Conservation (phyloP, 2,797 vertebrate genomes). For the Buphagus erythrorhynchus region DNA sequence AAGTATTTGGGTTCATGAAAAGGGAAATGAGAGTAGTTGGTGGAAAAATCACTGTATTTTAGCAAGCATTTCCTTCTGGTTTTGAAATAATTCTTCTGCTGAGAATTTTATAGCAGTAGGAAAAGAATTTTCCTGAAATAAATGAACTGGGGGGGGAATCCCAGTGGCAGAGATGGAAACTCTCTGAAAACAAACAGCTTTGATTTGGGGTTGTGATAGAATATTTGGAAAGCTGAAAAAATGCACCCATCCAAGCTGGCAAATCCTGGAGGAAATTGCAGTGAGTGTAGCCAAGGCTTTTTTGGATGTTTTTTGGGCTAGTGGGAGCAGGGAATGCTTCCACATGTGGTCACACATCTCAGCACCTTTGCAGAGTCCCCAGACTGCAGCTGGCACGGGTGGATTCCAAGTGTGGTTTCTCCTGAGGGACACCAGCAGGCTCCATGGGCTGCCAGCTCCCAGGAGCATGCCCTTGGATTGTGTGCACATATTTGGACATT, state of each 20-base stretch:
- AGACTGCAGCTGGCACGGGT: background rate
- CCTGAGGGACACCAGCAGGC: constrained; percentile 48
- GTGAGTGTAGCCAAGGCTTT: background rate
- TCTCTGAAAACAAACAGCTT: background rate
- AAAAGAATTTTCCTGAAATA: background rate
- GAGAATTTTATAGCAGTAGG: background rate
- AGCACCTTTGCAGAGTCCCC: background rate
- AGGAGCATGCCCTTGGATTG: constrained; percentile 38
- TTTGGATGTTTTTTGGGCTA: background rate
- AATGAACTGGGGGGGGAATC: background rate
- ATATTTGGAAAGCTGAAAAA: background rate
- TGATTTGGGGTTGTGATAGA: background rate
- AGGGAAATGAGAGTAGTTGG: constrained; percentile 1
- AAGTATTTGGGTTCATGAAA: constrained; percentile 9
- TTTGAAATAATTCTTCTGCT: constrained; percentile 4
- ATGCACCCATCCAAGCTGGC: background rate
- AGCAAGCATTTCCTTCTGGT: constrained; percentile 35
- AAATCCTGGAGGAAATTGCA: background rate
- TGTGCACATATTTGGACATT: constrained; percentile 68
- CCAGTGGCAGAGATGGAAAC: background rate
- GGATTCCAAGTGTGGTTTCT: constrained; percentile 32
- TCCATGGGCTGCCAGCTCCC: constrained; percentile 50
- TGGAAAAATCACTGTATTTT: constrained; percentile 15
- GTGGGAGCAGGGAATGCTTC: background rate
- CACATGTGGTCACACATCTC: background rate